These are phyloP conservation scores for Tenthredo scrophulariae DNA, from an alignment of 2,888 invertebrate genomes.

Conservation along the genomic window DNA sequence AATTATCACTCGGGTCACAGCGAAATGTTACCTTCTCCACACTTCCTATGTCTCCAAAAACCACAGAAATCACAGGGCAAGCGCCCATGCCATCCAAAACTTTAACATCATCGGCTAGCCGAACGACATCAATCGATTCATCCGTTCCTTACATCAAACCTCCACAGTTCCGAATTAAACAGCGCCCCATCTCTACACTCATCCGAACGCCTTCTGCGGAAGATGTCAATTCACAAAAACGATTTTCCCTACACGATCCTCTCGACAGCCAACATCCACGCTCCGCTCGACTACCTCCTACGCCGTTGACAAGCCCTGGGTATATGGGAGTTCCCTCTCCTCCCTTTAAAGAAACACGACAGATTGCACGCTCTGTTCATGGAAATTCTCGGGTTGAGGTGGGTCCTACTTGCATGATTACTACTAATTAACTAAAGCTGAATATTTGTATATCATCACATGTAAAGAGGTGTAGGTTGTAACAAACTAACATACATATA, in stretches of 20 bases:
- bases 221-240: conserved; percentile 59
- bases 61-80: conserved; percentile 57
- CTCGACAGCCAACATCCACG: conserved; percentile 62
- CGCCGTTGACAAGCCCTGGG: conserved; percentile 73
- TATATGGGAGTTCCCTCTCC: conserved; percentile 65
- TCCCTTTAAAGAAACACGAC: conserved; percentile 70
- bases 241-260: conserved; percentile 55
- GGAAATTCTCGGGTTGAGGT: conserved; percentile 74
- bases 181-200: conserved; percentile 59
- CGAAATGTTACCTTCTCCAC: conserved; percentile 71
- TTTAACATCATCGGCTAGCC: background rate
- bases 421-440: conserved; percentile 55
- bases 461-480: background rate
- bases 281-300: conserved; percentile 72
- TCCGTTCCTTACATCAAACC: conserved; percentile 44
- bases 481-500: background rate
- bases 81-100: conserved; percentile 25
- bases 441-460: background rate
- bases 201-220: background rate
- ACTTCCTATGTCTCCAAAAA: conserved; percentile 62
- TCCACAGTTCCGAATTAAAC: conserved; percentile 57
- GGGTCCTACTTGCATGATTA: conserved; percentile 72
- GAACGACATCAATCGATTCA: conserved; percentile 29
- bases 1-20: conserved; percentile 64
- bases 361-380: conserved; percentile 77